These are phyloP conservation scores for Timandra comae DNA, from an alignment of 2,888 invertebrate species.

Conservation along the genomic window DNA sequence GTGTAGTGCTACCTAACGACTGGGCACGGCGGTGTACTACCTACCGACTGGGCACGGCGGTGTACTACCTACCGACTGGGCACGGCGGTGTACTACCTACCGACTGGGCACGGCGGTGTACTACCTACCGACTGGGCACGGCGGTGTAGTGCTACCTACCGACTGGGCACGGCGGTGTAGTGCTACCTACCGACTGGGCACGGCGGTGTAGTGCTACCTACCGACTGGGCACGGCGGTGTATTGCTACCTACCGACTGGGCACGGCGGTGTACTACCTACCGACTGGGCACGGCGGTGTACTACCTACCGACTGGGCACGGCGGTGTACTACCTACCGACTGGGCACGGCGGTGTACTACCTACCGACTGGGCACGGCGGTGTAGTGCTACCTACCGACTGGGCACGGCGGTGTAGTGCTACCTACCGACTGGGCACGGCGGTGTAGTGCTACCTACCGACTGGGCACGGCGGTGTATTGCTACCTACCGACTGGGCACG, in stretches of 20 bases:
- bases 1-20: conserved; percentile 95
- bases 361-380: conserved; percentile 96
- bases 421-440: conserved; percentile 97
- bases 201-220: too few relatives aligned
- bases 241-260: conserved; percentile 95
- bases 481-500: conserved; percentile 94
- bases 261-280: too few relatives aligned
- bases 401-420: conserved; percentile 93
- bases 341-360: conserved; percentile 95
- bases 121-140: conserved; percentile 95
- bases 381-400: too few relatives aligned
- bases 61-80: conserved; percentile 96
- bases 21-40: too few relatives aligned
- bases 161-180: conserved; percentile 91
- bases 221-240: conserved; percentile 90
- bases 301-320: conserved; percentile 95
- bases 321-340: too few relatives aligned
- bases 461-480: conserved; percentile 94
- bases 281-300: conserved; percentile 92
- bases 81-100: too few relatives aligned
- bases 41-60: conserved; percentile 89
- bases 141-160: too few relatives aligned
- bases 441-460: too few relatives aligned
- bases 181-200: conserved; percentile 95
- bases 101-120: conserved; percentile 92